Base-by-base conservation (phyloP, 2,888 invertebrate genomes). In the Andrena haemorrhoa region DNA sequence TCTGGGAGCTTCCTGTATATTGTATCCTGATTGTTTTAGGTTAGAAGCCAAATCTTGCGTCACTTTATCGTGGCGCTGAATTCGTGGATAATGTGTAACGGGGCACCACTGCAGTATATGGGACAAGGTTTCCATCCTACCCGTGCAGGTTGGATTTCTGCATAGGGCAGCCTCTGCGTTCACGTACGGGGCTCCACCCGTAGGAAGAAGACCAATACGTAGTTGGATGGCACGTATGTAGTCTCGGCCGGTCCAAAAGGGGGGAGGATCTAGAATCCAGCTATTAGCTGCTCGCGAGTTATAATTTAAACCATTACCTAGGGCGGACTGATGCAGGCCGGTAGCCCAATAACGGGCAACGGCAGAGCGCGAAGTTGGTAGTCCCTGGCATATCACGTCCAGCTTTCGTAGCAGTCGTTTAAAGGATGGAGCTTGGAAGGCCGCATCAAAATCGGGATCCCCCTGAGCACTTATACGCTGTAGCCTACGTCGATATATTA, bases 71-170 rank as follows among this genome's bases (percentile, higher is more conserved):
- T 69, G 69, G 1, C 69, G 23, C 10, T 69, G 69, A 3, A 69
- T 69, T 3, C 69, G 58, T 3, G 41, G 71, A 2, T 61, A 71
- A 2, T 71, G 71, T 7, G 71, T 71, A 10, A 63, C 23, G 0
- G 71, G 60, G 8, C 71, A 71, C 61, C 71, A 31, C 29, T 71
- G 71, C 2, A 71, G 20, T 0, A 72, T 33, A 8, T 72, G 71
- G 5, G 71, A 72, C 1, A 72, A 1, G 0, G 61, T 61, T 8
- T 72, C 71, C 1, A 63, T 49, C 7, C 71, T 61, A 2, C 71
- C 71, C 1, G n/a, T 63, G 16, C 63, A 72, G 5, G 71, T 63
- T 0, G 71, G 71, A 23, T 72, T 61, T 5, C 71, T n/a, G 4
- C 71, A 72, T 1, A 49, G 49, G 0, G 71, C 71, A 0, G 61